Conservation (phyloP, 2,888 invertebrate species). For the Plagodis dolabraria region DNA sequence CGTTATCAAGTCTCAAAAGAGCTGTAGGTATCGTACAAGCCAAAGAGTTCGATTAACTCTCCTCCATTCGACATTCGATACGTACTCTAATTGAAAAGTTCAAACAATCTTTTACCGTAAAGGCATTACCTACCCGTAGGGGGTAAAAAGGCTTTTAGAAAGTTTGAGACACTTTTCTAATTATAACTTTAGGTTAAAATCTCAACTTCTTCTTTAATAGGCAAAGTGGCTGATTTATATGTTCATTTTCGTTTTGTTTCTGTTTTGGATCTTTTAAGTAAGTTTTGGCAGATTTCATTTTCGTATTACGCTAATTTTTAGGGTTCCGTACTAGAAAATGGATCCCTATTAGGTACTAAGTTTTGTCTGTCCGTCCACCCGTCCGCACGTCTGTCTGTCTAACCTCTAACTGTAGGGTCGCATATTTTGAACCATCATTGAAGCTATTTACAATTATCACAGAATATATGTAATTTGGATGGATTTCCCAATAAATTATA, state of each 20-base stretch:
- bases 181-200: conserved; percentile 36
- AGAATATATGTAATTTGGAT: too few relatives aligned
- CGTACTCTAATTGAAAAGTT: conserved; percentile 63
- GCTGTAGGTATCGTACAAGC: conserved; percentile 31
- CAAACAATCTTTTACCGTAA: conserved; percentile 46
- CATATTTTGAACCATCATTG: too few relatives aligned
- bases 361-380: too few relatives aligned
- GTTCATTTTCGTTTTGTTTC: conserved; percentile 17
- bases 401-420: too few relatives aligned
- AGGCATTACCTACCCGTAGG: conserved; percentile 31
- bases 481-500: too few relatives aligned
- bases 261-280: conserved; percentile 9
- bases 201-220: conserved; percentile 24
- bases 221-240: conserved; percentile 23
- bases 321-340: too few relatives aligned
- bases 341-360: too few relatives aligned
- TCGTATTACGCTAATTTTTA: too few relatives aligned
- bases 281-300: not conserved
- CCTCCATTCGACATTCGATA: conserved; percentile 56
- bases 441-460: too few relatives aligned
- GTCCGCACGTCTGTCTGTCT: too few relatives aligned
- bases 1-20: conserved; percentile 42
- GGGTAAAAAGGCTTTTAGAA: conserved; percentile 30
- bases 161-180: conserved; percentile 37
- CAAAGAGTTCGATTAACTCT: conserved; percentile 57